Evolutionary conservation across 2,797 vertebrate species (phyloP), one percentile per base, ranked within the genome.

Genomic region (Acipenser oxyrinchus): DNA sequence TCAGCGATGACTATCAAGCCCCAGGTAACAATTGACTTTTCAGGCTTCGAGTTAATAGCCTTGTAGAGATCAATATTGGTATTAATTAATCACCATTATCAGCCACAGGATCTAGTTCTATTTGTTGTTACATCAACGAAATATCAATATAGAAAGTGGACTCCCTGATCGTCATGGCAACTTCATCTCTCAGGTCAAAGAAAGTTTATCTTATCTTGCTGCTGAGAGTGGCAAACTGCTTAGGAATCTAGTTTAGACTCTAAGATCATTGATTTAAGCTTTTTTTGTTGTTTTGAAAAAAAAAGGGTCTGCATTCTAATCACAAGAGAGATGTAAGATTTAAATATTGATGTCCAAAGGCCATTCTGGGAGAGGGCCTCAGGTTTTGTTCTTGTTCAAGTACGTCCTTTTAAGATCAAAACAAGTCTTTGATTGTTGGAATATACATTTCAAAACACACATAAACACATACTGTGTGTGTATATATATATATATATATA

Each of bases 21-120:
- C 90, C 90, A 82, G 95, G 96, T 92, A 93, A 94, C 94, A 98
- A 98, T 97, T 98, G 96, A 99, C 96, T 98, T 99, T 91, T 97
- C 94, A 95, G 95, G 92, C 93, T 96, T 93, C 89, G 91, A 95
- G 96, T 98, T 99, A 99, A 99, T 97, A 96, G 95, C 94, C 94
- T 98, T 96, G 92, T 95, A 90, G 85, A 82, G 92, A 98, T 99
- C 96, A 95, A 99, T 99, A 96, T 93, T 92, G 90, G 95, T 98
- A 99, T 98, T 99, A 99, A 99, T 99, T 99, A 99, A 99, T 99
- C 95, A 94, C 92, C 93, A 83, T 93, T 96, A 99, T 99, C 96
- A 78, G 82, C 78, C 72, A 78, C 79, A 72, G 81, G 86, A 99
- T 99, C 96, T 96, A 87, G 94, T 97, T 96, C 93, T 93, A 93